A percentile compares a stretch with the other conserved stretches of the same genome.
These are phyloP conservation scores for Bembecia ichneumoniformis DNA, from an alignment of 2,888 invertebrate genomes.

Conservation along the genomic window DNA sequence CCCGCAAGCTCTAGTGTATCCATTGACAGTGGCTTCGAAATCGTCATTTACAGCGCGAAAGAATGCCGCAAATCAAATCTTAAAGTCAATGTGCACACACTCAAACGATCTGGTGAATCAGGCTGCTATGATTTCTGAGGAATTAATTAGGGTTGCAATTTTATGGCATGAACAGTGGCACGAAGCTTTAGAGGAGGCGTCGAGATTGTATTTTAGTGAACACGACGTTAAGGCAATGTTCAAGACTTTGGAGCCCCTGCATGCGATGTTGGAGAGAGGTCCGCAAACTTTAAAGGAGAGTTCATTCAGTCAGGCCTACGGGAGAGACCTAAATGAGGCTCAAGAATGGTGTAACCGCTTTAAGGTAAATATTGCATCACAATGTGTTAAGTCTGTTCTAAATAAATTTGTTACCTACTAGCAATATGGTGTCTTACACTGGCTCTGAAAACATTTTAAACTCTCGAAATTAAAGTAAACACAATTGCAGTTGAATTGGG, in stretches of 20 bases:
- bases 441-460: too few relatives aligned
- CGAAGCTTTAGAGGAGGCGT: constrained; percentile 96
- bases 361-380: constrained; percentile 57
- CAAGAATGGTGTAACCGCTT: constrained; percentile 96
- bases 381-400: too few relatives aligned
- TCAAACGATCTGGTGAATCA: constrained; percentile 93
- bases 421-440: too few relatives aligned
- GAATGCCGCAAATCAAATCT: constrained; percentile 93
- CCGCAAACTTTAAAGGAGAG: constrained; percentile 97
- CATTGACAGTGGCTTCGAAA: constrained; percentile 97
- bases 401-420: too few relatives aligned
- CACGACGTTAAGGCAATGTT: constrained; percentile 97
- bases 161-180: constrained; percentile 99
- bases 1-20: constrained; percentile 98
- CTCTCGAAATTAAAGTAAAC: too few relatives aligned
- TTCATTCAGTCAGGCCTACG: constrained; percentile 97
- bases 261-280: constrained; percentile 93
- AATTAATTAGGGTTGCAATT: constrained; percentile 97
- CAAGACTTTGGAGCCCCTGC: constrained; percentile 93
- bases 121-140: constrained; percentile 96
- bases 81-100: constrained; percentile 96
- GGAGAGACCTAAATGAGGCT: constrained; percentile 93
- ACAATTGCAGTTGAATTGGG: too few relatives aligned
- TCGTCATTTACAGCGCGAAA: constrained; percentile 88
- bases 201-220: constrained; percentile 94